phyloP scores from a whole-genome alignment of 2,888 invertebrate species.

The Eucriotettix oculatus region DNA sequence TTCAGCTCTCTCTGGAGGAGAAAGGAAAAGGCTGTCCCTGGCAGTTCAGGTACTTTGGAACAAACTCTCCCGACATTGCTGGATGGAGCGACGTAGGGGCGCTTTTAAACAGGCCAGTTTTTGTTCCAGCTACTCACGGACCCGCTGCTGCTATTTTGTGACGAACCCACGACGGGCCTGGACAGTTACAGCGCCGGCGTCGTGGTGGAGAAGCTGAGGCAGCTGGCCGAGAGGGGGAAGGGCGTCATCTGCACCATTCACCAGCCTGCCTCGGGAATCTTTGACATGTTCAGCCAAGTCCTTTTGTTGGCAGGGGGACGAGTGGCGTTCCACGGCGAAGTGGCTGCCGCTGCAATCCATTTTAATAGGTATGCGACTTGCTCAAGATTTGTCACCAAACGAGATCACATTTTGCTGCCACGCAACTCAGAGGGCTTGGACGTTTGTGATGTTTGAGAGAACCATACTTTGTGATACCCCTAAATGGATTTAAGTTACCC shows the following conservation, averaged over 20 bases:
- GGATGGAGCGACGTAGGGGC: not conserved
- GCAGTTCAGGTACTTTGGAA: constrained; percentile 58
- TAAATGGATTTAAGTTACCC: too few species aligned
- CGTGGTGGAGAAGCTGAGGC: constrained; percentile 53
- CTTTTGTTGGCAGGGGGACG: constrained; percentile 61
- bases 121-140: constrained; percentile 57
- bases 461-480: too few species aligned
- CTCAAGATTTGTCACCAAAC: too few species aligned
- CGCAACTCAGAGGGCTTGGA: too few species aligned
- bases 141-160: constrained; percentile 78
- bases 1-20: constrained; percentile 73
- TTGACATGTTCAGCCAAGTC: constrained; percentile 65
- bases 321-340: constrained; percentile 61
- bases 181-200: constrained; percentile 78
- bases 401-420: too few species aligned
- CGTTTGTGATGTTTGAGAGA: too few species aligned
- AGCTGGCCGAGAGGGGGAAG: constrained; percentile 49
- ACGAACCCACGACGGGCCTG: constrained; percentile 84
- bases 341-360: constrained; percentile 47
- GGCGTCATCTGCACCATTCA: constrained; percentile 77
- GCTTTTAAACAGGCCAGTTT: not conserved
- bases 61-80: too few species aligned
- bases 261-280: constrained; percentile 77
- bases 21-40: constrained; percentile 68
- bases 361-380: constrained; percentile 40